phyloP scores from a whole-genome alignment of 1,140 invertebrate species.

The Microplitis demolitor region DNA sequence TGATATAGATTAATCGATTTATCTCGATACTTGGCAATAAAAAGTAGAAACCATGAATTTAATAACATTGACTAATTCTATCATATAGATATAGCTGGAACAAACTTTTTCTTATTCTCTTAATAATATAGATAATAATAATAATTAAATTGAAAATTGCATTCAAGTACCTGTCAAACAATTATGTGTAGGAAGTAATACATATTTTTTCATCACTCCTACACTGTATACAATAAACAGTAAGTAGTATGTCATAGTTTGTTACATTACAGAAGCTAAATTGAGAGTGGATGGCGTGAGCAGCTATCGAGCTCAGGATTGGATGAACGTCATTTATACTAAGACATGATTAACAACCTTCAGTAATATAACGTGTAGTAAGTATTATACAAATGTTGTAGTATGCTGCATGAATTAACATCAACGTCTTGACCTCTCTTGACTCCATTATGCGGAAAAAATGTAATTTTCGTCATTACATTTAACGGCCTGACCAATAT shows the following conservation, averaged over 20 bases:
- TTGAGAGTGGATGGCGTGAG: slow-evolving; percentile 15
- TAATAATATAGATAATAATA: too few relatives aligned
- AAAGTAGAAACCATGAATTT: too few relatives aligned
- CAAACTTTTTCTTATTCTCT: too few relatives aligned
- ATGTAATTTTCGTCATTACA: too few relatives aligned
- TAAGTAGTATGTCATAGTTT: background rate
- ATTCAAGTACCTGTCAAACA: too few relatives aligned
- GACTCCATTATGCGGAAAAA: background rate
- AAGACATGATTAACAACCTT: background rate
- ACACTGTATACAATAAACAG: background rate
- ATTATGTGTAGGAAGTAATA: background rate
- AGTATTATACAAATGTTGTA: background rate
- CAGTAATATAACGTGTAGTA: background rate
- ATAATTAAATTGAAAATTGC: too few relatives aligned
- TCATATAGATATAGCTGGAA: too few relatives aligned
- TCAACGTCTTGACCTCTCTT: background rate
- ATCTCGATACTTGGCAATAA: too few relatives aligned
- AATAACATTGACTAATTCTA: too few relatives aligned
- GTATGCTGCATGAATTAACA: too few relatives aligned
- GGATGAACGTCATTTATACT: background rate
- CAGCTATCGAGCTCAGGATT: background rate
- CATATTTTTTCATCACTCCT: background rate
- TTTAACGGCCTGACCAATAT: too few relatives aligned
- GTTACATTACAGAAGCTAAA: background rate
- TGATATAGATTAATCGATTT: too few relatives aligned